phyloP scores from a whole-genome alignment of 1,140 invertebrate species.

The Cyphomyrmex costatus region DNA sequence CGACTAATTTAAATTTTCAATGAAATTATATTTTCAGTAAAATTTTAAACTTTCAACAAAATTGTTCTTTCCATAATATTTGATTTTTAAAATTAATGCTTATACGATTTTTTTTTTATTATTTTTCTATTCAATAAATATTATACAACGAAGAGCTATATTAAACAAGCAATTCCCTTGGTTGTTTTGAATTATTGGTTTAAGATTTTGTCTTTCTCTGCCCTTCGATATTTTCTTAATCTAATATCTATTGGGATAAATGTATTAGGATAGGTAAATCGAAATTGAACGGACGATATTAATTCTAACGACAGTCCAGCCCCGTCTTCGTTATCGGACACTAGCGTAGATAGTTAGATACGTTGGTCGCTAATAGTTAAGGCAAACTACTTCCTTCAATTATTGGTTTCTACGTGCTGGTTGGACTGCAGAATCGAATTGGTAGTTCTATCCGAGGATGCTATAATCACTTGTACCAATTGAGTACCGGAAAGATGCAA shows the following conservation, averaged over 20 bases:
- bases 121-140: background rate
- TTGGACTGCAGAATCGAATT: conserved; percentile 42
- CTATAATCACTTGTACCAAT: conserved; percentile 67
- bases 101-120: background rate
- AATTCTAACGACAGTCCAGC: conserved; percentile 50
- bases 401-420: conserved; percentile 58
- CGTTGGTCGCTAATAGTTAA: conserved; percentile 61
- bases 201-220: background rate
- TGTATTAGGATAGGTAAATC: conserved; percentile 27
- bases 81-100: background rate
- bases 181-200: background rate
- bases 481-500: conserved; percentile 32
- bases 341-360: conserved; percentile 13
- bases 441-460: conserved; percentile 38
- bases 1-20: too few relatives aligned
- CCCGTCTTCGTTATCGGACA: conserved; percentile 41
- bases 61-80: too few relatives aligned
- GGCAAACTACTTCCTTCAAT: conserved; percentile 59
- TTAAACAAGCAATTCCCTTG: background rate
- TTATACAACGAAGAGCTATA: background rate
- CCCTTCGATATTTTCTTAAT: conserved; percentile 27
- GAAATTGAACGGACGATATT: conserved; percentile 45
- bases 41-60: too few relatives aligned
- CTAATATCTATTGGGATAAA: background rate
- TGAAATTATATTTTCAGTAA: too few relatives aligned